These are phyloP conservation scores for Luehdorfia chinensis DNA, from an alignment of 1,140 invertebrate species.

Conservation along the genomic window DNA sequence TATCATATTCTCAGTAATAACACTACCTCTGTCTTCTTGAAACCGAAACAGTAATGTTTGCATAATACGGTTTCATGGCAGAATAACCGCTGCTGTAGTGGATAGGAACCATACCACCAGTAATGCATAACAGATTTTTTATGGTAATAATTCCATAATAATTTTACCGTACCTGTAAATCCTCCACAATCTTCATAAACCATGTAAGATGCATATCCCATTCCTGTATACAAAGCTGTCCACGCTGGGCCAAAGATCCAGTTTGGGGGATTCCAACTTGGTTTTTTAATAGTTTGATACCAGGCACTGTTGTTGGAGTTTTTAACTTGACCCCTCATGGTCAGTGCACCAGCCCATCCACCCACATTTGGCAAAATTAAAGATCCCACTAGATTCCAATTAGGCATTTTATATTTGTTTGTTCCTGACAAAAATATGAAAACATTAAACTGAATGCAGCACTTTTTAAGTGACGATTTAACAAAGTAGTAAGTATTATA, in stretches of 20 bases:
- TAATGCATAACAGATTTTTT: no score
- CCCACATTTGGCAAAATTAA: constrained; percentile 51
- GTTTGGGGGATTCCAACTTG: constrained; percentile 87
- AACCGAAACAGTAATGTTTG: no score
- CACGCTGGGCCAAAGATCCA: constrained; percentile 88
- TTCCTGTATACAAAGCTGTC: constrained; percentile 86
- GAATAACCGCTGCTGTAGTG: no score
- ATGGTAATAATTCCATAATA: no score
- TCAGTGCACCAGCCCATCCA: constrained; percentile 41
- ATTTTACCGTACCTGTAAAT: constrained; percentile 76
- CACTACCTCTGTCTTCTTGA: no score
- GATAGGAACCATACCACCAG: no score
- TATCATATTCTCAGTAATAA: no score
- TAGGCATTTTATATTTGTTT: constrained; percentile 31
- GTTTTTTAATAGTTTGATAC: constrained; percentile 82
- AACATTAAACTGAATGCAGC: no score
- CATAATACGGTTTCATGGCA: no score
- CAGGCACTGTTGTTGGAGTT: constrained; percentile 48
- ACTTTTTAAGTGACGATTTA: no score
- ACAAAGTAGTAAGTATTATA: no score
- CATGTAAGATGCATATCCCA: constrained; percentile 91
- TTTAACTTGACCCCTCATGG: constrained; percentile 38
- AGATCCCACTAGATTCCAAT: constrained; percentile 37
- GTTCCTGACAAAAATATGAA: no score
- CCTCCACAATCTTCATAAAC: constrained; percentile 86